Conservation (phyloP, 2,888 invertebrate species). For the Meta bourneti region DNA sequence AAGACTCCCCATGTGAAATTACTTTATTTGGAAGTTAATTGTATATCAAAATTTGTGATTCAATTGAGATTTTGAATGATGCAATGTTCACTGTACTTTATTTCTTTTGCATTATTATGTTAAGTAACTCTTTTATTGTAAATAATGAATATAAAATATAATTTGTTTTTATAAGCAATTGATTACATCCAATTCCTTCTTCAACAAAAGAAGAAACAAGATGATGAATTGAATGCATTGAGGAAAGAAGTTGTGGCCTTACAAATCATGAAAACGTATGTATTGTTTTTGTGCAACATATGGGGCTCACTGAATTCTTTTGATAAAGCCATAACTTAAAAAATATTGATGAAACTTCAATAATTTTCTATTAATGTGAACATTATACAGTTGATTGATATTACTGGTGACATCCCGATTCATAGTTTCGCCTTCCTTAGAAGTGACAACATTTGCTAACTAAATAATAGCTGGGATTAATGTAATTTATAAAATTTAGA, state of each 20-base stretch:
- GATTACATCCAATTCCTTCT: slow-evolving; percentile 88
- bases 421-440: too few relatives aligned
- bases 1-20: too few relatives aligned
- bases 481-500: too few relatives aligned
- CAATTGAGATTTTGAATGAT: too few relatives aligned
- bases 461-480: too few relatives aligned
- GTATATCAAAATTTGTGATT: too few relatives aligned
- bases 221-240: slow-evolving; percentile 88
- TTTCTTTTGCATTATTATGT: too few relatives aligned
- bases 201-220: slow-evolving; percentile 95
- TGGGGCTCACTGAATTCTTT: neutral
- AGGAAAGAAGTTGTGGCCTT: slow-evolving; percentile 86
- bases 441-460: too few relatives aligned
- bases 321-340: neutral
- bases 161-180: slow-evolving; percentile 80
- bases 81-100: too few relatives aligned
- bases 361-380: neutral
- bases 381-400: neutral
- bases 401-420: neutral
- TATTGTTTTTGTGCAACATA: slow-evolving; percentile 3
- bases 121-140: too few relatives aligned
- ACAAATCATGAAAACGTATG: slow-evolving; percentile 91
- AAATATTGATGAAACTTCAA: neutral
- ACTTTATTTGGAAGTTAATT: too few relatives aligned
- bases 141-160: neutral